Conservation (phyloP, 2,113 vertebrate genomes). For the Saiga tatarica region DNA sequence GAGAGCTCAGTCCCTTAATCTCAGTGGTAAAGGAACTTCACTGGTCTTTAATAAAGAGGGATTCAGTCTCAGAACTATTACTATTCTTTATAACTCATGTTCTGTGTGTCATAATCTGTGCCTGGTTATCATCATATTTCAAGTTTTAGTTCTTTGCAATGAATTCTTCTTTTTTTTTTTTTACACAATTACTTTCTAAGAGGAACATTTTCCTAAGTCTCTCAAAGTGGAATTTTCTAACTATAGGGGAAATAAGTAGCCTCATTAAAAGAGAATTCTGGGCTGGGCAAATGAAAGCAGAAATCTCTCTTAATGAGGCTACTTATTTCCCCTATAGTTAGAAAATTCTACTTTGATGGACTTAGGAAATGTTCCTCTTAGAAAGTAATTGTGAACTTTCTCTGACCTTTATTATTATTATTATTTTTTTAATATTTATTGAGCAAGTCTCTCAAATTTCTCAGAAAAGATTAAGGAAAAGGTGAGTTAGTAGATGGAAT, state of each 20-base stretch:
- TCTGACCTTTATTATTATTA: conserved; percentile 35
- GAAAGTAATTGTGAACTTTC: conserved; percentile 20
- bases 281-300: background rate
- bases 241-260: background rate
- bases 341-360: background rate
- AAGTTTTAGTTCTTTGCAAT: background rate
- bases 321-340: background rate
- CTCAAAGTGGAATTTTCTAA: background rate
- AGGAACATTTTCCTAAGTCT: background rate
- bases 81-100: background rate
- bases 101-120: background rate
- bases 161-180: background rate
- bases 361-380: background rate
- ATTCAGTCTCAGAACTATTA: background rate
- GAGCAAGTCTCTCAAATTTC: conserved; percentile 11
- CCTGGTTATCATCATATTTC: background rate
- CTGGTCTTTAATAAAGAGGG: background rate
- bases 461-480: conserved; percentile 38
- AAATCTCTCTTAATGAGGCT: background rate
- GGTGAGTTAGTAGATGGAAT: background rate
- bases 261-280: background rate
- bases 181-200: background rate
- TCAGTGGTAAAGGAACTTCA: background rate
- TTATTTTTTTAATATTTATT: conserved; percentile 27
- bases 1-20: background rate